phyloP scores from a whole-genome alignment of 92 coral and sea anemone genomes.

The Actinernus sp. region DNA sequence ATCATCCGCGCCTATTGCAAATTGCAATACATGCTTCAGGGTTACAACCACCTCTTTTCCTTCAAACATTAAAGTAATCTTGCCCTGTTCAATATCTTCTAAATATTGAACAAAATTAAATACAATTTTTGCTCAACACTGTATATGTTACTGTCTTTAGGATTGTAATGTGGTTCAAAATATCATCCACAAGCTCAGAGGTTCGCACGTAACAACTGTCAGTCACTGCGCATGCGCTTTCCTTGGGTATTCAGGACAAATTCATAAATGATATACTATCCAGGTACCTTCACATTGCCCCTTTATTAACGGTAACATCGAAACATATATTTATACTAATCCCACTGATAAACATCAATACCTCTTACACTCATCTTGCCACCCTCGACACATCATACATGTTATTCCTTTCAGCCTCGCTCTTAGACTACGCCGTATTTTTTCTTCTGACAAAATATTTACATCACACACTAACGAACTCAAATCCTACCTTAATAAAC shows the following conservation, averaged over 20 bases:
- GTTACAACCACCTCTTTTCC: constrained; percentile 38
- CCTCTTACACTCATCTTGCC: too few relatives aligned
- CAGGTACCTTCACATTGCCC: too few relatives aligned
- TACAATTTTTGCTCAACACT: constrained; percentile 6
- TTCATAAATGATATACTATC: constrained; percentile 18
- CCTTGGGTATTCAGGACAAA: constrained; percentile 24
- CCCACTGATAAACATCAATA: too few relatives aligned
- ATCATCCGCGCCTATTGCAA: constrained; percentile 39
- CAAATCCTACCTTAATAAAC: too few relatives aligned
- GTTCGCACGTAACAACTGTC: constrained; percentile 25
- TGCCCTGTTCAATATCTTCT: constrained; percentile 19
- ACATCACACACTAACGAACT: too few relatives aligned
- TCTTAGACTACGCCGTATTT: too few relatives aligned
- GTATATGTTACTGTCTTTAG: constrained; percentile 40
- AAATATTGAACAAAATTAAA: constrained; percentile 32
- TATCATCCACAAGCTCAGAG: constrained; percentile 41
- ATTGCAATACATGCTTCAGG: constrained; percentile 37
- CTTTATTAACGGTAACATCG: too few relatives aligned
- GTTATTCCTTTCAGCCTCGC: too few relatives aligned
- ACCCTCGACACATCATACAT: too few relatives aligned
- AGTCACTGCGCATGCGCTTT: too few relatives aligned
- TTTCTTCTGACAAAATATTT: too few relatives aligned
- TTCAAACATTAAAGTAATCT: constrained; percentile 2
- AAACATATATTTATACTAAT: too few relatives aligned
- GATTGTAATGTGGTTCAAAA: constrained; percentile 29